These are phyloP conservation scores for Centrocercus urophasianus DNA, from an alignment of 2,113 vertebrate genomes.

Conservation along the genomic window DNA sequence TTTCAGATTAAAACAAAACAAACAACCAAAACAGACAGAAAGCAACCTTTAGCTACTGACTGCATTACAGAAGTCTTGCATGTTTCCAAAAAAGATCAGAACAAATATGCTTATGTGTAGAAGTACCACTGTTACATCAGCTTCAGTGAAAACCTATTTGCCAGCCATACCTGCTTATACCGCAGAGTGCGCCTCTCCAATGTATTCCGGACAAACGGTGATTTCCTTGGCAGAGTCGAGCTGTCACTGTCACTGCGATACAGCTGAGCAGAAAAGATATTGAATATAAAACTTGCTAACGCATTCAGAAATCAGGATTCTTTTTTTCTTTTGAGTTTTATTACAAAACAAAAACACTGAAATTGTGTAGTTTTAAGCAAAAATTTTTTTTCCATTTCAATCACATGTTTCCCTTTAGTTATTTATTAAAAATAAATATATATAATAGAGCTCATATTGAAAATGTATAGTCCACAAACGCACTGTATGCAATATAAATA, in stretches of 20 bases:
- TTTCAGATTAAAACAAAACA: neutral
- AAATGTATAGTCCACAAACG: neutral
- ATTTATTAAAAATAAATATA: neutral
- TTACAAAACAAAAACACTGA: neutral
- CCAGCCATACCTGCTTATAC: constrained; percentile 89
- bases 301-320: neutral
- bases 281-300: neutral
- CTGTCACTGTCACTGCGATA: constrained; percentile 99
- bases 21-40: rapidly evolving
- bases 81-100: neutral
- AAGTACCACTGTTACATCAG: neutral
- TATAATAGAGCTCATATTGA: neutral
- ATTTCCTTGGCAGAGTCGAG: constrained; percentile 95
- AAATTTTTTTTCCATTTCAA: neutral
- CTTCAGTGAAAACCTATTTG: neutral
- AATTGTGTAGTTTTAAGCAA: neutral
- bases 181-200: constrained; percentile 92
- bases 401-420: neutral
- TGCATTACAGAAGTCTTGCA: neutral
- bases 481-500: rapidly evolving
- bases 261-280: constrained; percentile 78
- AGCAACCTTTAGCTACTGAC: too few relatives aligned
- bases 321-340: neutral
- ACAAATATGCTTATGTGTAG: neutral
- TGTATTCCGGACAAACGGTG: constrained; percentile 93